Evolutionary conservation across 2,113 vertebrate species (phyloP).

Genomic region (Eulemur rufifrons): DNA sequence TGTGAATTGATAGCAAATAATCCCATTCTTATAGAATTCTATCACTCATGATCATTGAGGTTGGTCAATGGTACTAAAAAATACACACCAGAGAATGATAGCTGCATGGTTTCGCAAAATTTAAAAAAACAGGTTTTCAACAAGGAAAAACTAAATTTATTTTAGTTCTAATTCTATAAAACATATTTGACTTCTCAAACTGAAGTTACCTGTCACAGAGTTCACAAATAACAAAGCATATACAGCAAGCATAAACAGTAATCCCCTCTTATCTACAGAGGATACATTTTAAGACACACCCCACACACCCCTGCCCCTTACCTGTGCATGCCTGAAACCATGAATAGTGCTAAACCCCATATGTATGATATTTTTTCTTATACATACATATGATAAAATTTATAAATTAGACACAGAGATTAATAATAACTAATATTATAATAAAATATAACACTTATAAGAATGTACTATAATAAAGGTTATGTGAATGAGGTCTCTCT

Average conservation of each 20-base stretch:
- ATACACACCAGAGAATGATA: not conserved
- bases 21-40: not conserved
- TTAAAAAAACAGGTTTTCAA: constrained; percentile 30
- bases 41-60: not conserved
- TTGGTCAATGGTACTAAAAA: not conserved
- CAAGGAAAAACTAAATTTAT: not conserved
- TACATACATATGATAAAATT: not conserved
- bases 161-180: not conserved
- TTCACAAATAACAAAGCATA: not conserved
- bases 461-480: no score
- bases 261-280: not conserved
- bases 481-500: not conserved
- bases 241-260: not conserved
- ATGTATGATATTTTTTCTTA: not conserved
- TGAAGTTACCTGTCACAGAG: not conserved
- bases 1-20: constrained; percentile 11
- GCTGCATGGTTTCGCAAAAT: not conserved
- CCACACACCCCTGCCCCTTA: no score
- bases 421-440: no score
- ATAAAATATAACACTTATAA: no score
- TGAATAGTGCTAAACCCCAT: not conserved
- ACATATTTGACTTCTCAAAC: not conserved
- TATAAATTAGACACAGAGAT: no score
- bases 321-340: not conserved
- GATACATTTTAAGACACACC: not conserved